Conservation (phyloP, 2,113 vertebrate species). For the Laterallus jamaicensis region DNA sequence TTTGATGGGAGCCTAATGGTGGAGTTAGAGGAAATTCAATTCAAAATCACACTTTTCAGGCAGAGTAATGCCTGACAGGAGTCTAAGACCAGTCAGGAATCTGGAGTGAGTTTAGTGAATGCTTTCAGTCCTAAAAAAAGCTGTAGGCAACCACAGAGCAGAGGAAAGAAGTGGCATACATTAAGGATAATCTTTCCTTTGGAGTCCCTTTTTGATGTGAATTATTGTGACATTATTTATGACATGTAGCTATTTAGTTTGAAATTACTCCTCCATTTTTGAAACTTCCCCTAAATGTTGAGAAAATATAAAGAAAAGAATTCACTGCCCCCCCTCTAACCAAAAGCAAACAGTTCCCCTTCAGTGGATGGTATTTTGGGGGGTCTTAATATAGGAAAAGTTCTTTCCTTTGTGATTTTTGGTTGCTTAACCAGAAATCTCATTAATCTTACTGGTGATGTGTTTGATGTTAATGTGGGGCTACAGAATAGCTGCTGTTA, state of each 20-base stretch:
- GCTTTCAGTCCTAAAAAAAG: not conserved
- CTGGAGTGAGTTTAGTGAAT: not conserved
- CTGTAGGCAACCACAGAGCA: not conserved
- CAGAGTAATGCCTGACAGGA: not conserved
- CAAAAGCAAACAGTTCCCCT: not conserved
- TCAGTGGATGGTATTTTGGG: not conserved
- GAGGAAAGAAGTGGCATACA: not conserved
- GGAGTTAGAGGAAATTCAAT: not conserved
- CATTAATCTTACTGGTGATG: not conserved
- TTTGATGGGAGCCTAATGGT: not conserved
- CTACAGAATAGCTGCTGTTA: not conserved
- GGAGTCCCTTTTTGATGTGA: not conserved
- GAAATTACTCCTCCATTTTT: not conserved
- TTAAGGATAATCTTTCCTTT: not conserved
- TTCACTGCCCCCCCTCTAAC: not conserved
- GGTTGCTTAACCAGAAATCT: not conserved
- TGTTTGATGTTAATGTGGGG: accelerated
- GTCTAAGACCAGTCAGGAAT: not conserved
- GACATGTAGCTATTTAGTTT: not conserved
- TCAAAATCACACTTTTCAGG: not conserved
- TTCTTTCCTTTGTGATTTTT: not conserved
- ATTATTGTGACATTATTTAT: not conserved
- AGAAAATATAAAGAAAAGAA: not conserved
- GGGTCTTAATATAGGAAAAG: not conserved
- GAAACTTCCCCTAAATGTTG: not conserved